Conservation (phyloP, 2,113 vertebrate species). For the Oreotrochilus melanogaster region DNA sequence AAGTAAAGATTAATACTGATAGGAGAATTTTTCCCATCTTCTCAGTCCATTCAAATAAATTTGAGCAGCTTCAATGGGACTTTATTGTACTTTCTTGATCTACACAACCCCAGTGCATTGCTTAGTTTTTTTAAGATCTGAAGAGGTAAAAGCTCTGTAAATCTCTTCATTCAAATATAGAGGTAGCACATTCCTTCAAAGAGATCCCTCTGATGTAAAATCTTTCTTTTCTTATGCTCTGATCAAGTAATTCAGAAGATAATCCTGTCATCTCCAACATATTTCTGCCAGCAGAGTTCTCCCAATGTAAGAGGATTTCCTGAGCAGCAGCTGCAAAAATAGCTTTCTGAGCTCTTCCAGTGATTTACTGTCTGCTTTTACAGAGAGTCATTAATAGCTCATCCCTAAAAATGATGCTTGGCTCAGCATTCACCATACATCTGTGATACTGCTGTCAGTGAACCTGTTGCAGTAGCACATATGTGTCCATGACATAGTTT, state of each 20-base stretch:
- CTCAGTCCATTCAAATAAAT: neutral
- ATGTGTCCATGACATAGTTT: neutral
- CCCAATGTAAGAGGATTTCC: neutral
- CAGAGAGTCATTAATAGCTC: neutral
- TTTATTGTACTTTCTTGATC: neutral
- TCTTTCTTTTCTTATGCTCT: neutral
- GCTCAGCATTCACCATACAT: neutral
- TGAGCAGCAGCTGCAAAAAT: neutral
- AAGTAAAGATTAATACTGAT: neutral
- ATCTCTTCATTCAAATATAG: neutral
- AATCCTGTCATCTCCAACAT: neutral
- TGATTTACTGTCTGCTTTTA: neutral
- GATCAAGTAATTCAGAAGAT: constrained; percentile 4
- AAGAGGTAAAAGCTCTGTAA: neutral
- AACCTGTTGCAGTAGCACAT: neutral
- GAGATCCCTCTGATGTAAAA: neutral
- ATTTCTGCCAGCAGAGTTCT: neutral
- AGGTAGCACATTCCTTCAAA: neutral
- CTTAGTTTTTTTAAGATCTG: neutral
- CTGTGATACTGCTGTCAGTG: neutral
- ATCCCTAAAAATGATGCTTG: neutral
- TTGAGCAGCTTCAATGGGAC: neutral
- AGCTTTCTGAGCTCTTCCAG: neutral
- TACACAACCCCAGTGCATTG: neutral
- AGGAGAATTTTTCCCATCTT: neutral